A percentile compares a stretch with the other conserved stretches of the same genome.
These are phyloP conservation scores for Danio aesculapii DNA, from an alignment of 2,797 vertebrate species.

Conservation along the genomic window DNA sequence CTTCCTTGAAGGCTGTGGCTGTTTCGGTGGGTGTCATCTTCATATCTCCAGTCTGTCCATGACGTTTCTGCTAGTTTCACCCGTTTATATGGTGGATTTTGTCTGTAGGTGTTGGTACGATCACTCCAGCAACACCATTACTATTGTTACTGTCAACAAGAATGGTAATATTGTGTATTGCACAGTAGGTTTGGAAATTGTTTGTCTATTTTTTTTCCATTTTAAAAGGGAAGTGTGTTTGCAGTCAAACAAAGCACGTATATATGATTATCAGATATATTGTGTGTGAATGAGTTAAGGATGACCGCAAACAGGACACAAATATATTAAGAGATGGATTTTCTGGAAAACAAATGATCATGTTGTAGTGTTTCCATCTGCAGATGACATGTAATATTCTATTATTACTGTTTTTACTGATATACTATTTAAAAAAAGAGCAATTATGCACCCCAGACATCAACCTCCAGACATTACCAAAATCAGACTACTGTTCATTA, in stretches of 20 bases:
- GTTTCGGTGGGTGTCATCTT: constrained; percentile 7
- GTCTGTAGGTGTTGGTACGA: constrained; percentile 58
- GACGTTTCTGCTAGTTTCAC: constrained; percentile 32
- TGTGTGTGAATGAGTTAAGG: constrained; percentile 68
- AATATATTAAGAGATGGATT: constrained; percentile 56
- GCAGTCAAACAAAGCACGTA: constrained; percentile 61
- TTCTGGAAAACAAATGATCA: constrained; percentile 69
- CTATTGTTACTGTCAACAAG: constrained; percentile 63
- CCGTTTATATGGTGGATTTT: constrained; percentile 1
- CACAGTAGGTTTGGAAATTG: constrained; percentile 65
- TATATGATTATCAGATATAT: constrained; percentile 70
- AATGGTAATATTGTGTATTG: constrained; percentile 58
- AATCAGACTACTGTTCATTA: constrained; percentile 68
- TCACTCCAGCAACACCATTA: constrained; percentile 65
- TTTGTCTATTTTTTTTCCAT: constrained; percentile 35
- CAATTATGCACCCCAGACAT: constrained; percentile 68
- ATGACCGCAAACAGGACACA: constrained; percentile 62
- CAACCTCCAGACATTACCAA: constrained; percentile 71
- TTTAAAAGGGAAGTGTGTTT: constrained; percentile 65
- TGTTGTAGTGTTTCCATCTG: constrained; percentile 72
- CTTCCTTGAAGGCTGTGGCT: constrained; percentile 33
- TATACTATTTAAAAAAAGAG: constrained; percentile 66
- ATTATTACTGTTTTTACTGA: constrained; percentile 65
- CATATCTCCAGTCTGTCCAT: constrained; percentile 29
- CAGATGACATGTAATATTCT: constrained; percentile 70